A percentile compares a stretch with the other conserved stretches of the same genome.
These are phyloP conservation scores for Phortica okadai DNA, from an alignment of 2,888 invertebrate genomes.

Conservation along the genomic window DNA sequence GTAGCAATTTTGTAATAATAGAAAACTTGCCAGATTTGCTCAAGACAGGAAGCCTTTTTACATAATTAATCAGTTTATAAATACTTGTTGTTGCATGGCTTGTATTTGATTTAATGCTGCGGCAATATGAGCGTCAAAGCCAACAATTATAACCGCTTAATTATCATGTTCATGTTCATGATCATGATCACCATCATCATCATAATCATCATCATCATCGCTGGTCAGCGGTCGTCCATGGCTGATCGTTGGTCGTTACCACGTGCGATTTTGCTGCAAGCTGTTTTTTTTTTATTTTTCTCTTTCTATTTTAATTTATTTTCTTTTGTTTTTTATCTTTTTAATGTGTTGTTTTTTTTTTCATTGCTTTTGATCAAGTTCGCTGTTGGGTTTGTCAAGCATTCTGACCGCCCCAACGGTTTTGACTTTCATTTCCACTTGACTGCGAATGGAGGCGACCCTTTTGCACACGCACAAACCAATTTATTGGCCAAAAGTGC, in stretches of 20 bases:
- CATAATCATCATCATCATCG: not conserved
- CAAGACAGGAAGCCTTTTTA: conserved; percentile 68
- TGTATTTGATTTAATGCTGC: not conserved
- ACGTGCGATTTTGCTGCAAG: conserved; percentile 16
- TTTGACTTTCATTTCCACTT: conserved; percentile 24
- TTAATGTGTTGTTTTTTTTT: not conserved
- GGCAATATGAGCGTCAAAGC: not conserved
- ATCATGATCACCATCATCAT: not conserved
- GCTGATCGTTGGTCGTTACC: not conserved
- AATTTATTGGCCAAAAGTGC: too few relatives aligned
- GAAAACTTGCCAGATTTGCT: conserved; percentile 56
- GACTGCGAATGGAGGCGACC: not conserved
- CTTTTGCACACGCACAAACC: not conserved
- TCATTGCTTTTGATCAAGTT: not conserved
- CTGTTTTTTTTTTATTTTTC: not conserved
- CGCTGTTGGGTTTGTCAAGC: not conserved
- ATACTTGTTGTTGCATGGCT: conserved; percentile 36
- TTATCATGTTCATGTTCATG: conserved; percentile 1
- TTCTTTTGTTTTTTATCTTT: not conserved
- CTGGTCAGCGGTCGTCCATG: not conserved
- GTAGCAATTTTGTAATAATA: conserved; percentile 12
- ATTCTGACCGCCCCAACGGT: not conserved
- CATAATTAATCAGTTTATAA: conserved; percentile 68
- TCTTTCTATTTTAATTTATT: not conserved
- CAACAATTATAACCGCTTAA: conserved; percentile 34